Evolutionary conservation across 2,888 invertebrate species (phyloP).

Genomic region (Drosophila multiciliata): DNA sequence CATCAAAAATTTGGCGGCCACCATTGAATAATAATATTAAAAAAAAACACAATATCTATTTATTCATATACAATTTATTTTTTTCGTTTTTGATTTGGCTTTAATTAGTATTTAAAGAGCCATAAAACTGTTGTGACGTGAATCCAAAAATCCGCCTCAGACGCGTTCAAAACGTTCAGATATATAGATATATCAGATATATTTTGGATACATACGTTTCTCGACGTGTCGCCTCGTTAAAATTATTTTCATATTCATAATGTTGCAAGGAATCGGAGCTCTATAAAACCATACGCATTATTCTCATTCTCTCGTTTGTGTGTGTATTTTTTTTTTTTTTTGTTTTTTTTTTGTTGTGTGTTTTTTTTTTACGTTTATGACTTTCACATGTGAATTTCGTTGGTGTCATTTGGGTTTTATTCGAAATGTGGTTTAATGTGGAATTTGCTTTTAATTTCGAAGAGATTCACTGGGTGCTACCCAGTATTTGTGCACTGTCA

Average conservation of each 20-base stretch:
- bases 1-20: conserved; percentile 50
- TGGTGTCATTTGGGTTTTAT: conserved; percentile 6
- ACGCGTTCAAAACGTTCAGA: conserved; percentile 10
- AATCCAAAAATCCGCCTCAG: conserved; percentile 47
- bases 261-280: conserved; percentile 35
- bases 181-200: conserved; percentile 21
- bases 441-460: conserved; percentile 36
- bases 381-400: conserved; percentile 55
- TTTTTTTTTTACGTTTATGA: conserved; percentile 46
- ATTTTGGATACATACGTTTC: conserved; percentile 30
- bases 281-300: conserved; percentile 42
- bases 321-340: conserved; percentile 8
- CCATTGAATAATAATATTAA: conserved; percentile 12
- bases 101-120: conserved; percentile 73
- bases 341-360: conserved; percentile 11
- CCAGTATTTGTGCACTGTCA: conserved; percentile 53
- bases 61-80: conserved; percentile 7
- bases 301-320: conserved; percentile 7
- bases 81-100: conserved; percentile 32
- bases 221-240: conserved; percentile 68
- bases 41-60: conserved; percentile 4
- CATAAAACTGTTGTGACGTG: conserved; percentile 75
- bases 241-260: conserved; percentile 68
- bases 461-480: conserved; percentile 19
- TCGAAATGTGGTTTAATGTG: conserved; percentile 37